phyloP scores from a whole-genome alignment of 2,888 invertebrate species.

The Litoditis marina region DNA sequence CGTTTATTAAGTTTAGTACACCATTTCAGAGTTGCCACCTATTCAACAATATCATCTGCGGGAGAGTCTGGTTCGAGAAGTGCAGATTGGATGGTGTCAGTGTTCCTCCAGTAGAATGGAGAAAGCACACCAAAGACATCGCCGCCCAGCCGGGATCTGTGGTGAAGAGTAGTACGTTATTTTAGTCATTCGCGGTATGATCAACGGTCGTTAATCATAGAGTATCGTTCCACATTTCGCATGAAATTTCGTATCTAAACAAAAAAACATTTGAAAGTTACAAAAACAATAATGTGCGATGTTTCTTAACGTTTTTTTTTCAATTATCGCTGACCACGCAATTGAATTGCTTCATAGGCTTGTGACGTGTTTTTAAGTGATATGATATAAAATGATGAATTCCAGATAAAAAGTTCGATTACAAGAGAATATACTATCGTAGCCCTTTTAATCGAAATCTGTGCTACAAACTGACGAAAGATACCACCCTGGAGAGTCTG shows the following conservation, averaged over 20 bases:
- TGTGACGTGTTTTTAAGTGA: no score
- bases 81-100: neutral
- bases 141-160: neutral
- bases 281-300: no score
- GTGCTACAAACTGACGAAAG: neutral
- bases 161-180: neutral
- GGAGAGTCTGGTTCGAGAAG: conserved; percentile 1
- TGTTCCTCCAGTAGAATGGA: conserved; percentile 4
- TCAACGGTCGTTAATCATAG: no score
- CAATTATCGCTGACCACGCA: no score
- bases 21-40: neutral
- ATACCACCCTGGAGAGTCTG: neutral
- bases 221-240: no score
- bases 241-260: neutral
- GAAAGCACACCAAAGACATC: neutral
- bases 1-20: no score
- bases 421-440: neutral
- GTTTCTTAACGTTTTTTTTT: no score
- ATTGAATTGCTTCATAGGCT: no score
- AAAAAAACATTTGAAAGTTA: no score
- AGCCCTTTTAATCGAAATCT: neutral
- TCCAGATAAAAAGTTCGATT: neutral
- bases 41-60: neutral
- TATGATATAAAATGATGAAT: no score
- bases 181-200: no score